These are phyloP conservation scores for Drosophila ezoana DNA, from an alignment of 2,888 invertebrate species.

Conservation along the genomic window DNA sequence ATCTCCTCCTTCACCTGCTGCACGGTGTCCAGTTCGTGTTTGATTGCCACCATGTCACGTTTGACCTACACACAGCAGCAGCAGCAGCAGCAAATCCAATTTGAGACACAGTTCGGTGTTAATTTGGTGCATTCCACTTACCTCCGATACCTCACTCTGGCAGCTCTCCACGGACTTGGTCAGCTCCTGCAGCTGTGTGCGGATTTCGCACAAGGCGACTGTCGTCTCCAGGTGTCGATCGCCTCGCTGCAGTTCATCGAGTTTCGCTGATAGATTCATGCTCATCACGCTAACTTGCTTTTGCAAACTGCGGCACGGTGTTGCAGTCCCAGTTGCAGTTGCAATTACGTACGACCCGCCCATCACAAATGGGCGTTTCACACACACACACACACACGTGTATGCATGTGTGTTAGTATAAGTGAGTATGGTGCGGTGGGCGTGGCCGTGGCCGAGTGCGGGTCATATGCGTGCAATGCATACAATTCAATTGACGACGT, in stretches of 20 bases:
- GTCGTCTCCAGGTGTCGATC: slow-evolving; percentile 97
- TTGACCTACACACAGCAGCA: slow-evolving; percentile 87
- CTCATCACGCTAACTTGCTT: slow-evolving; percentile 99
- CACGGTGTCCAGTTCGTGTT: slow-evolving; percentile 96
- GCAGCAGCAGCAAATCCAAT: slow-evolving; percentile 9
- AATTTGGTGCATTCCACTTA: slow-evolving; percentile 30
- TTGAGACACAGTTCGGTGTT: slow-evolving; percentile 10
- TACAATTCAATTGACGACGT: slow-evolving; percentile 60
- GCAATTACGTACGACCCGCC: slow-evolving; percentile 26
- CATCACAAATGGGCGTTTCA: slow-evolving; percentile 25
- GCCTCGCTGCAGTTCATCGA: slow-evolving; percentile 96
- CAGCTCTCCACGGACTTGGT: slow-evolving; percentile 97
- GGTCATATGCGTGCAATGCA: slow-evolving; percentile 58
- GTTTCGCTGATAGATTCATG: slow-evolving; percentile 96
- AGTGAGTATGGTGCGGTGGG: slow-evolving; percentile 14
- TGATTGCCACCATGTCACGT: slow-evolving; percentile 97
- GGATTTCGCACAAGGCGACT: slow-evolving; percentile 96
- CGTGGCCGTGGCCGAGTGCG: slow-evolving; percentile 37
- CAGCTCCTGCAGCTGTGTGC: slow-evolving; percentile 95
- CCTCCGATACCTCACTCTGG: slow-evolving; percentile 96
- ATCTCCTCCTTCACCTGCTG: slow-evolving; percentile 98
- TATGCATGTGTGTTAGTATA: neutral
- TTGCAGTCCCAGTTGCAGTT: slow-evolving; percentile 31
- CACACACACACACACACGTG: slow-evolving; percentile 4
- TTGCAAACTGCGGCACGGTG: slow-evolving; percentile 90